phyloP scores from a whole-genome alignment of 2,113 vertebrate species.

The Mesocricetus auratus region DNA sequence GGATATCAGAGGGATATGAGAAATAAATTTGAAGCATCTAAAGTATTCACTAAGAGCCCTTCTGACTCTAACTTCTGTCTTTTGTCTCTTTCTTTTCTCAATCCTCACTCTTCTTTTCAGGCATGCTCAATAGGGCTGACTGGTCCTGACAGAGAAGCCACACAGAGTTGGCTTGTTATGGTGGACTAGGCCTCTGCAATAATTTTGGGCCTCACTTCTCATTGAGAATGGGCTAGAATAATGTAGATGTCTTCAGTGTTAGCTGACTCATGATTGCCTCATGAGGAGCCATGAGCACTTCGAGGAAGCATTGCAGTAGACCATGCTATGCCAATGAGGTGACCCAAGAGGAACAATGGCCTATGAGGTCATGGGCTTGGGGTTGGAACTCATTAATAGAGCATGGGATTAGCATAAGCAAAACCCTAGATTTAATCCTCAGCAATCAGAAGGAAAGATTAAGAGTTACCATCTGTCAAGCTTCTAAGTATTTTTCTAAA shows the following conservation, averaged over 20 bases:
- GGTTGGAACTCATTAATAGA: background rate
- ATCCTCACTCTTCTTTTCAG: too few species aligned
- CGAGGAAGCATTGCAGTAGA: rapidly evolving
- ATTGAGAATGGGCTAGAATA: background rate
- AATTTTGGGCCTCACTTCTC: background rate
- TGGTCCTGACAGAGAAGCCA: background rate
- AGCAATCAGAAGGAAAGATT: background rate
- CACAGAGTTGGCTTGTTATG: background rate
- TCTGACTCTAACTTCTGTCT: too few species aligned
- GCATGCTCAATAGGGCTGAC: too few species aligned
- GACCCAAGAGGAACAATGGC: background rate
- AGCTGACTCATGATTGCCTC: background rate
- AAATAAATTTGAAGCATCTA: too few species aligned
- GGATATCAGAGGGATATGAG: too few species aligned
- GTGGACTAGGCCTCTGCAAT: background rate
- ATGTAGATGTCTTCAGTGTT: background rate
- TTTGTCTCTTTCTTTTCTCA: too few species aligned
- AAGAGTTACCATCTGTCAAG: background rate
- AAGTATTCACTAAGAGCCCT: too few species aligned
- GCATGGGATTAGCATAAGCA: background rate
- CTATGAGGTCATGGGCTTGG: background rate
- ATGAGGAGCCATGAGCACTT: background rate
- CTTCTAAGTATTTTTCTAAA: conserved; percentile 19
- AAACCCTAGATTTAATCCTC: background rate
- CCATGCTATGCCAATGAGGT: background rate